phyloP scores from a whole-genome alignment of 2,113 vertebrate species.

The Phycodurus eques region DNA sequence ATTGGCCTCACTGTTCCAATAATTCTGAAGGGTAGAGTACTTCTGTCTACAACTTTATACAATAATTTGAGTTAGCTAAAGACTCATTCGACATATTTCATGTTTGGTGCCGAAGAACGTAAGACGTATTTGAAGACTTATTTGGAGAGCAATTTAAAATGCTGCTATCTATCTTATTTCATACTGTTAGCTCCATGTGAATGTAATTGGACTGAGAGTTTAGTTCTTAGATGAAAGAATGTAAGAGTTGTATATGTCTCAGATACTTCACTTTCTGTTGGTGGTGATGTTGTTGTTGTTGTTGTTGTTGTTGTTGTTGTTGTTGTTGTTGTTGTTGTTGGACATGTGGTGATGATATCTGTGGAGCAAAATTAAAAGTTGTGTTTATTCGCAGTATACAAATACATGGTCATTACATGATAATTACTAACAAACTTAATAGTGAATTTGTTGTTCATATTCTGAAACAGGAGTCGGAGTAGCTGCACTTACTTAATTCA shows the following conservation, averaged over 20 bases:
- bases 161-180: background rate
- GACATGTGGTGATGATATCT: background rate
- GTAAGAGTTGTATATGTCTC: background rate
- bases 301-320: background rate
- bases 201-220: background rate
- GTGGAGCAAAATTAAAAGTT: background rate
- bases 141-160: background rate
- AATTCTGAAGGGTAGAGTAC: too few species aligned
- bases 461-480: background rate
- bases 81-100: too few species aligned
- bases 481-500: conserved; percentile 33
- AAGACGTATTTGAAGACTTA: background rate
- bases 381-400: background rate
- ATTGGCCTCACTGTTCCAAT: too few species aligned
- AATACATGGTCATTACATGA: background rate
- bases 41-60: too few species aligned
- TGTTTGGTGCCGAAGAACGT: too few species aligned
- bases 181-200: background rate
- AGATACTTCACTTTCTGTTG: background rate
- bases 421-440: background rate
- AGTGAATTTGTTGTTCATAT: background rate
- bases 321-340: background rate
- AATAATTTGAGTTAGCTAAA: too few species aligned
- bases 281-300: too few species aligned
- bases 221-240: background rate